A percentile compares a stretch with the other conserved stretches of the same genome.
Conservation (phyloP, 1,140 invertebrate genomes). For the Temnothorax nylanderi region DNA sequence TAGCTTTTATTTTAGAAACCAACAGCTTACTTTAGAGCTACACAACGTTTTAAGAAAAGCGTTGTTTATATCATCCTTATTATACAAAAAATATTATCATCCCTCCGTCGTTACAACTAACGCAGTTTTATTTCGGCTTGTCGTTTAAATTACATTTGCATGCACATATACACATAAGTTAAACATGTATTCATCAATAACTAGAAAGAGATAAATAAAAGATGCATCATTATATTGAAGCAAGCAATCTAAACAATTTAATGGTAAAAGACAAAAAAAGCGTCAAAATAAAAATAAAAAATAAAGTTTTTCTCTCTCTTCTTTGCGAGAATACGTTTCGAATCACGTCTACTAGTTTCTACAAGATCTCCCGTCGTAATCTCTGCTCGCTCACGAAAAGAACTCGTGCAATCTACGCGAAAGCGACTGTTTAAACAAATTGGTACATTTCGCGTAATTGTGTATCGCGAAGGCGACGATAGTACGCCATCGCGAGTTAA, state of each 20-base stretch:
- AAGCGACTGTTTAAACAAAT: constrained; percentile 15
- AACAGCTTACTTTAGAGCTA: neutral
- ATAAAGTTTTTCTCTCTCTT: neutral
- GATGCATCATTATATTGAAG: neutral
- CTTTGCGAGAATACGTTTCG: neutral
- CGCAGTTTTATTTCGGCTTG: too few relatives aligned
- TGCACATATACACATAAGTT: too few relatives aligned
- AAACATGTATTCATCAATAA: too few relatives aligned
- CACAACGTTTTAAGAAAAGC: neutral
- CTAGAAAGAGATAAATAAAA: too few relatives aligned
- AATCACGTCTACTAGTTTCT: neutral
- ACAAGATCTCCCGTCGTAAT: neutral
- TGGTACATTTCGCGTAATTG: neutral
- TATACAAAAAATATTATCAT: neutral
- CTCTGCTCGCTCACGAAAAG: neutral
- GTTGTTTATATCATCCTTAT: neutral
- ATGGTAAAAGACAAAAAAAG: neutral
- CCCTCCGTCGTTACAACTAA: neutral
- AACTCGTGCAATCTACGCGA: neutral
- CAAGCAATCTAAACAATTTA: neutral
- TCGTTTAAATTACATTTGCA: too few relatives aligned
- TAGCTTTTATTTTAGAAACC: too few relatives aligned
- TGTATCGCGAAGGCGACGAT: neutral
- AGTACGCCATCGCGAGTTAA: neutral
- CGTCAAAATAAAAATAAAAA: constrained; percentile 10